These are phyloP conservation scores for Himantopus leucocephalus DNA, from an alignment of 2,113 vertebrate genomes.

Conservation along the genomic window DNA sequence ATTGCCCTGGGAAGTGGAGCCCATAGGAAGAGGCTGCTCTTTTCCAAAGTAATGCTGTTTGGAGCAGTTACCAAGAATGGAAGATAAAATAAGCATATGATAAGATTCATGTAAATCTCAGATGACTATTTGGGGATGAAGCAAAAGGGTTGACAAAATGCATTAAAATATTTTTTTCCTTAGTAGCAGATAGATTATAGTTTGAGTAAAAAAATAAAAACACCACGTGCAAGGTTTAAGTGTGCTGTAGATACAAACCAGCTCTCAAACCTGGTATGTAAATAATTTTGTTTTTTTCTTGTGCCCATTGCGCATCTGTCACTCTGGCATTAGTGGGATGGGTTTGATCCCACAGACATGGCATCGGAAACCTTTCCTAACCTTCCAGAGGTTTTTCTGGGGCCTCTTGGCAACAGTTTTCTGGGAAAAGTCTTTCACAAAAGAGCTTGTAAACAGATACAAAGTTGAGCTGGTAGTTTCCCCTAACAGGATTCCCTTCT, in stretches of 20 bases:
- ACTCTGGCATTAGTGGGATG: not conserved
- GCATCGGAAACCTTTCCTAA: not conserved
- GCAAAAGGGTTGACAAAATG: conserved; percentile 1
- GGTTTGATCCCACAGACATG: not conserved
- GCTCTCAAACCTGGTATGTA: not conserved
- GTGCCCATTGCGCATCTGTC: not conserved
- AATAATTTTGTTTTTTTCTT: not conserved
- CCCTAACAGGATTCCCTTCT: not conserved
- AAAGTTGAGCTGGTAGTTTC: not conserved
- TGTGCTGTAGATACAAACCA: conserved; percentile 6
- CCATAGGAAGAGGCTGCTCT: not conserved
- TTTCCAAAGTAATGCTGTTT: not conserved
- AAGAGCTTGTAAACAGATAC: not conserved
- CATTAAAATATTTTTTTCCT: conserved; percentile 45
- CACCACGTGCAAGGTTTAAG: conserved; percentile 7
- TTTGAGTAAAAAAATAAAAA: conserved; percentile 25
- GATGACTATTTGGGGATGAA: not conserved
- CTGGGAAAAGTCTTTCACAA: not conserved
- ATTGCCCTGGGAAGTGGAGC: not conserved
- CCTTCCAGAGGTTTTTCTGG: not conserved
- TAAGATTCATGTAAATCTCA: not conserved
- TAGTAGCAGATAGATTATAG: conserved; percentile 45
- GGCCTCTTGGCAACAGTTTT: not conserved
- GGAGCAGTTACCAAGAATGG: not conserved
- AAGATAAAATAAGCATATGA: not conserved